Percentiles rank a stretch among this genome's conserved stretches.
These are phyloP conservation scores for Cossypha niveicapilla DNA, from an alignment of 2,797 vertebrate species.

Conservation along the genomic window DNA sequence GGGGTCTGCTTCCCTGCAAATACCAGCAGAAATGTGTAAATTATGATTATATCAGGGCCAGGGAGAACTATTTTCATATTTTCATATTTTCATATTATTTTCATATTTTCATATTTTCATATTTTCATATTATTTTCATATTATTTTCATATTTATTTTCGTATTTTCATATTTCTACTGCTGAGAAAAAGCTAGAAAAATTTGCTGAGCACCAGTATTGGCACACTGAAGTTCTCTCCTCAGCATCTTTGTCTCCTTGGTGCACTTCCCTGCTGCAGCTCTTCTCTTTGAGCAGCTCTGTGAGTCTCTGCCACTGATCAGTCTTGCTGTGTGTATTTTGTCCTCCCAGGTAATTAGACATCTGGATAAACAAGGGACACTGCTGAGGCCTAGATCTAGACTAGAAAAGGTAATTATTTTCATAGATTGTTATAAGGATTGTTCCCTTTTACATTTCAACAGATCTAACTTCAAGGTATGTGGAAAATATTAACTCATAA, in stretches of 20 bases:
- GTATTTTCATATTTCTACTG: background rate
- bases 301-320: background rate
- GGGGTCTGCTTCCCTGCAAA: background rate
- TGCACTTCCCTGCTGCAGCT: background rate
- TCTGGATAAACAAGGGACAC: background rate
- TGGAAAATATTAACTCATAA: background rate
- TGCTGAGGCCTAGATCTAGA: background rate
- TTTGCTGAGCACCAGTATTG: fast-evolving
- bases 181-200: background rate
- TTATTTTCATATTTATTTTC: no score
- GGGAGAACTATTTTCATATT: background rate
- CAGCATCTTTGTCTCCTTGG: background rate
- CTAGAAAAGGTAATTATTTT: background rate
- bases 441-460: background rate
- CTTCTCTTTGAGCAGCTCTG: background rate
- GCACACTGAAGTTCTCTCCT: background rate
- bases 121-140: no score
- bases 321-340: background rate
- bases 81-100: background rate
- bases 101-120: background rate
- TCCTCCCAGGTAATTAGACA: background rate
- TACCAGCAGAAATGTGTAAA: background rate
- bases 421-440: background rate
- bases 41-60: background rate
- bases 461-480: background rate